phyloP scores from a whole-genome alignment of 2,888 invertebrate genomes.

The Drosophila tripunctata region DNA sequence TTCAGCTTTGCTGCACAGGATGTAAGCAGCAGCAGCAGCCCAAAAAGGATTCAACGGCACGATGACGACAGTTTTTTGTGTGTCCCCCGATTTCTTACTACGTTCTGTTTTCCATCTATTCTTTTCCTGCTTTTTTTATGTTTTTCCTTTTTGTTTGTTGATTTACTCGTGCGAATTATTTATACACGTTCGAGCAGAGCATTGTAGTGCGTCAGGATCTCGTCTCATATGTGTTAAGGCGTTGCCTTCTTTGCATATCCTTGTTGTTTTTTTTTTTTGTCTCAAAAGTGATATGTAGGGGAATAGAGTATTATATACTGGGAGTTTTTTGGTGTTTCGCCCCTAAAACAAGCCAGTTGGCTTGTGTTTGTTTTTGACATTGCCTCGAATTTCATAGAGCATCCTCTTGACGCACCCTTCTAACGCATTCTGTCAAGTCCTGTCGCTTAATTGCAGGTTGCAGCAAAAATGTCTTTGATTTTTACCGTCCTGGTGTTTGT shows the following conservation, averaged over 20 bases:
- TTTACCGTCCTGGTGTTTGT: conserved; percentile 45
- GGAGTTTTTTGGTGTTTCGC: conserved; percentile 69
- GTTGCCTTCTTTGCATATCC: conserved; percentile 62
- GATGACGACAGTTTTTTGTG: conserved; percentile 17
- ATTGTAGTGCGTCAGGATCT: conserved; percentile 41
- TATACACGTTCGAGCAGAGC: conserved; percentile 38
- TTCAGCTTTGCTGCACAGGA: conserved; percentile 71
- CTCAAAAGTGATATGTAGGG: conserved; percentile 10
- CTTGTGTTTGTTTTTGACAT: conserved; percentile 45
- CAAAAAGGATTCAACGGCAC: conserved; percentile 52
- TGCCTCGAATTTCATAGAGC: conserved; percentile 67
- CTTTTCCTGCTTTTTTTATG: background rate
- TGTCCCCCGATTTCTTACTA: conserved; percentile 25
- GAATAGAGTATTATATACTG: no score
- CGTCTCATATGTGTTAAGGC: conserved; percentile 37
- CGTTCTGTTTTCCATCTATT: background rate
- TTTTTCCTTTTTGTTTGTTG: conserved; percentile 44
- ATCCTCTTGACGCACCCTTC: conserved; percentile 39
- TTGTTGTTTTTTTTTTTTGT: background rate
- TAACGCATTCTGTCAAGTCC: conserved; percentile 32
- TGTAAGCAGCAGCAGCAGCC: conserved; percentile 49
- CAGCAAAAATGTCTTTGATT: conserved; percentile 67
- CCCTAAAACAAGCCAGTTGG: conserved; percentile 57
- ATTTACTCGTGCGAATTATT: conserved; percentile 72
- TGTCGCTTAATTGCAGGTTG: conserved; percentile 75